Percentiles rank a stretch among this genome's conserved stretches.
These are phyloP conservation scores for Vireo griseus DNA, from an alignment of 2,797 vertebrate species.

Conservation along the genomic window DNA sequence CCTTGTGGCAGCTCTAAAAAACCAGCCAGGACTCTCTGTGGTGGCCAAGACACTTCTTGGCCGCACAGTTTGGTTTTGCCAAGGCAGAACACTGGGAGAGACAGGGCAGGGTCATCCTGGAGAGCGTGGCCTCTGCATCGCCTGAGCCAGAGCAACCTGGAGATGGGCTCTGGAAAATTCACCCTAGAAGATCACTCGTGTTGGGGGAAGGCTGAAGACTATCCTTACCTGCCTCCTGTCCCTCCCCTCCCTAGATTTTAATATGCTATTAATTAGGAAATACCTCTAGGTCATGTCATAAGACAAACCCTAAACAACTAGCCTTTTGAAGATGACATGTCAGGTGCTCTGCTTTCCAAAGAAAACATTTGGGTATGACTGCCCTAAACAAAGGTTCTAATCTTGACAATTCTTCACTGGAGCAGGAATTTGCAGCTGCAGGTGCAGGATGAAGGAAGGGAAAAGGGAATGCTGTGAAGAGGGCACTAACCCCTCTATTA, in stretches of 20 bases:
- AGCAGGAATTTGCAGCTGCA: slow-evolving; percentile 24
- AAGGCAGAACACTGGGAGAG: background rate
- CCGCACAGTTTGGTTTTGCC: background rate
- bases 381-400: slow-evolving; percentile 22
- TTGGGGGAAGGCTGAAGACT: background rate
- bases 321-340: background rate
- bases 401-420: background rate
- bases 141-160: background rate
- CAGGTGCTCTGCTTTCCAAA: background rate
- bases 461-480: background rate
- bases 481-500: background rate
- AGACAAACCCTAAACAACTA: slow-evolving; percentile 3
- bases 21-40: background rate
- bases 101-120: background rate
- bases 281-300: background rate
- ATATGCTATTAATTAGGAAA: background rate
- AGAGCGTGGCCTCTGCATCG: fast-evolving
- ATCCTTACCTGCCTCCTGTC: background rate
- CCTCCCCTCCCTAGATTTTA: background rate
- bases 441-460: background rate
- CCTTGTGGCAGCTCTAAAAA: background rate
- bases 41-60: background rate
- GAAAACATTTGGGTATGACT: background rate
- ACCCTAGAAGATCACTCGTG: background rate
- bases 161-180: background rate